Percentiles rank a stretch among this genome's conserved stretches.
phyloP scores from a whole-genome alignment of 2,797 vertebrate genomes.

The Gobio occitaniae region DNA sequence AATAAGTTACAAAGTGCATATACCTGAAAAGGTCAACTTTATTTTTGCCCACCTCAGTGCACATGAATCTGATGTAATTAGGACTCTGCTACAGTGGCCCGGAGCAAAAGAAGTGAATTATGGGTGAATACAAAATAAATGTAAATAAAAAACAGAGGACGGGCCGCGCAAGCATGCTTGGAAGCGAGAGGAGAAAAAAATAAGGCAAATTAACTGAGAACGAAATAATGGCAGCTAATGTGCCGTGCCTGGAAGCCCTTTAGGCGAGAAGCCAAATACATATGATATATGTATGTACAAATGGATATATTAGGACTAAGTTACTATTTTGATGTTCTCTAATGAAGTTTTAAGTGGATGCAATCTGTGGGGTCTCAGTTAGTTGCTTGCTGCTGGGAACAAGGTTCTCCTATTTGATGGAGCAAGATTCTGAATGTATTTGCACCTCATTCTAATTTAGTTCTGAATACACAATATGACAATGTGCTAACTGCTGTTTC shows the following conservation, averaged over 20 bases:
- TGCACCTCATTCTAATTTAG: constrained; percentile 14
- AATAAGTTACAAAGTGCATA: constrained; percentile 27
- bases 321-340: constrained; percentile 12
- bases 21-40: constrained; percentile 66
- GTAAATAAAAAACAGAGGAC: constrained; percentile 15
- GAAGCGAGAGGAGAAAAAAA: not conserved
- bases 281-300: constrained; percentile 7
- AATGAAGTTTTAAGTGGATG: not conserved
- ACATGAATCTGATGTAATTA: constrained; percentile 42
- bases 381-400: not conserved
- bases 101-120: constrained; percentile 8
- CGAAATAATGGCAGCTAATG: not conserved
- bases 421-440: constrained; percentile 2
- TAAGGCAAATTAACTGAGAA: not conserved
- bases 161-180: not conserved
- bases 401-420: not conserved
- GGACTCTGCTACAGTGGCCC: constrained; percentile 10
- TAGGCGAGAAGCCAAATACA: not conserved
- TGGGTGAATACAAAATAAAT: constrained; percentile 21
- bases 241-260: not conserved
- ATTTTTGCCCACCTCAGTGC: constrained; percentile 19
- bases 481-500: not conserved
- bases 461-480: not conserved
- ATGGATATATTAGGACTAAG: not conserved
- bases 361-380: not conserved